phyloP scores from a whole-genome alignment of 2,888 invertebrate species.

The Leptopterna dolabrata region DNA sequence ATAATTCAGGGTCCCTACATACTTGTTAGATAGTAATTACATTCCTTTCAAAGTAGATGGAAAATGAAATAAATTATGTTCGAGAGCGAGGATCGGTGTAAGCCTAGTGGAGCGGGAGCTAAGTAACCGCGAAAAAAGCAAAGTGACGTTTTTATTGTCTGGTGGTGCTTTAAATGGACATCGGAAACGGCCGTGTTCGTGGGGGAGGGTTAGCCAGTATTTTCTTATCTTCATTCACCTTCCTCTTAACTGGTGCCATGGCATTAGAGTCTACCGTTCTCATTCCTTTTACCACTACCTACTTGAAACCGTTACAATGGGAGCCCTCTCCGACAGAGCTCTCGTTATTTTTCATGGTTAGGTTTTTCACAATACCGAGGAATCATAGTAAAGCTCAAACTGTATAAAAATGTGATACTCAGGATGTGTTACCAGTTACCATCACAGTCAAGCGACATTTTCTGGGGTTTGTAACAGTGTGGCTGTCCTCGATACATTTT shows the following conservation, averaged over 20 bases:
- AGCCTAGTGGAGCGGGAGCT: background rate
- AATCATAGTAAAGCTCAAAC: too few species aligned
- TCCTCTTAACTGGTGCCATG: background rate
- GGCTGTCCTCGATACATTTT: too few species aligned
- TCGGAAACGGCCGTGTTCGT: background rate
- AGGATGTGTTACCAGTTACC: too few species aligned
- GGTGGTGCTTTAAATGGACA: background rate
- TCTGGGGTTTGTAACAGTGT: too few species aligned
- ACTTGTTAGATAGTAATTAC: too few species aligned
- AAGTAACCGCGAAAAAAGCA: background rate
- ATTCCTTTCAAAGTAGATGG: too few species aligned
- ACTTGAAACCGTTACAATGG: background rate
- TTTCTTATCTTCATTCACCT: slow-evolving; percentile 6
- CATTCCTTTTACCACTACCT: background rate
- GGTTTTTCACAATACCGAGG: background rate
- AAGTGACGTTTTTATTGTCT: background rate
- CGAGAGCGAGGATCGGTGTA: too few species aligned
- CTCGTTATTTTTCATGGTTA: background rate
- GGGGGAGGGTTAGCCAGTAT: background rate
- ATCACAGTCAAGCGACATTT: too few species aligned
- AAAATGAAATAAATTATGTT: too few species aligned
- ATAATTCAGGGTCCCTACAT: too few species aligned
- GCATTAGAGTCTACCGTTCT: background rate
- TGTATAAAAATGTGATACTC: too few species aligned
- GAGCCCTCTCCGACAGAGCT: background rate